Percentiles rank a stretch among this genome's conserved stretches.
Evolutionary conservation across 2,888 invertebrate genomes (phyloP).

Genomic region (Tetragnatha montana): DNA sequence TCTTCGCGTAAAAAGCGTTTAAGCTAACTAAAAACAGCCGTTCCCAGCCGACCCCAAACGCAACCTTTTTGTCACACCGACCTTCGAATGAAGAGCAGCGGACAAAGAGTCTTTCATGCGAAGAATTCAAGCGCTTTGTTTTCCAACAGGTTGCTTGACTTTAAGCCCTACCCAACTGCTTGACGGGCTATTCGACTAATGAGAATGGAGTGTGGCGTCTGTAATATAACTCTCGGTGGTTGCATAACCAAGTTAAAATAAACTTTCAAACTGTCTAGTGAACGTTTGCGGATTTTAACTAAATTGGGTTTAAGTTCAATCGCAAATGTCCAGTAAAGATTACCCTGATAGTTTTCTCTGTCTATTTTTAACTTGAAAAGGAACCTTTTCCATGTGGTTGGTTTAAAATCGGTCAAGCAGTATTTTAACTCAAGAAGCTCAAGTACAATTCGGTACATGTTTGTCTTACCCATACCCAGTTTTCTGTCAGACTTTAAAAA

Average conservation of each 20-base stretch:
- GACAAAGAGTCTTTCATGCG: conserved; percentile 4
- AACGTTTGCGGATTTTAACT: too few species aligned
- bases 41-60: background rate
- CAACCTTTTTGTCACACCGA: conserved; percentile 3
- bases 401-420: too few species aligned
- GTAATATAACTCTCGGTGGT: background rate
- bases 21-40: background rate
- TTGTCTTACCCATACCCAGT: too few species aligned
- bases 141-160: conserved; percentile 9
- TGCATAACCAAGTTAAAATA: background rate
- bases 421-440: too few species aligned
- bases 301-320: too few species aligned
- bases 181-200: background rate
- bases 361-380: too few species aligned
- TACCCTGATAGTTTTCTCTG: too few species aligned
- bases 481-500: too few species aligned
- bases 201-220: background rate
- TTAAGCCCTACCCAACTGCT: background rate
- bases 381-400: too few species aligned
- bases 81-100: conserved; percentile 2
- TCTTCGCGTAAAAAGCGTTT: background rate
- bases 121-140: background rate
- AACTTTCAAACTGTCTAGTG: too few species aligned
- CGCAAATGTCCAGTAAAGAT: too few species aligned
- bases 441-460: too few species aligned